A percentile compares a stretch with the other conserved stretches of the same genome.
Conservation (phyloP, 2,113 vertebrate species). For the Nannospalax galili region DNA sequence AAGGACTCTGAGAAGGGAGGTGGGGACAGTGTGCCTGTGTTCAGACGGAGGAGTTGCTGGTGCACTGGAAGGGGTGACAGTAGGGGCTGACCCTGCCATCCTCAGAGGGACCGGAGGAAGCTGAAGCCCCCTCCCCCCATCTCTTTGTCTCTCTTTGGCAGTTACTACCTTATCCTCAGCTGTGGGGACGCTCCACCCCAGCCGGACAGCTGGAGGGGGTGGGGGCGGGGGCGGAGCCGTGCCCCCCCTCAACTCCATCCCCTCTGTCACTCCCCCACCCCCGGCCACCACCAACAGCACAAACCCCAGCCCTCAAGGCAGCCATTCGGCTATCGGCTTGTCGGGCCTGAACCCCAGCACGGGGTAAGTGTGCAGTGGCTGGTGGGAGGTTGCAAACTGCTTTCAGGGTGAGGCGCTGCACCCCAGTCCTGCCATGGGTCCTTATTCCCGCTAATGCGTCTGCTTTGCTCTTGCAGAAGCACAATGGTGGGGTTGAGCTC, state of each 20-base stretch:
- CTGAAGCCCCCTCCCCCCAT: constrained; percentile 51
- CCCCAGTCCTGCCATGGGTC: neutral
- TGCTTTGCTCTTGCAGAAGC: constrained; percentile 92
- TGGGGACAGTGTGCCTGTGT: neutral
- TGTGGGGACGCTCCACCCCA: constrained; percentile 90
- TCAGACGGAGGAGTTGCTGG: neutral
- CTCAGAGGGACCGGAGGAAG: neutral
- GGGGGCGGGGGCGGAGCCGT: constrained; percentile 73
- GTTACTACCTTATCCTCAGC: constrained; percentile 93
- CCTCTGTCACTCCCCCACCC: constrained; percentile 90
- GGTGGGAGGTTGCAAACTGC: neutral
- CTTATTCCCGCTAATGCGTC: constrained; percentile 69
- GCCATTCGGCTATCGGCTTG: constrained; percentile 92
- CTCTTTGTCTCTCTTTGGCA: constrained; percentile 72
- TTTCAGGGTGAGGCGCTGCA: constrained; percentile 27
- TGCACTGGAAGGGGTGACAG: neutral
- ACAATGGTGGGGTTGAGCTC: constrained; percentile 95
- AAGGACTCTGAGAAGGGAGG: neutral
- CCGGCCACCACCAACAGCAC: constrained; percentile 94
- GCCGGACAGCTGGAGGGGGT: constrained; percentile 86
- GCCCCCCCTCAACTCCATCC: constrained; percentile 80
- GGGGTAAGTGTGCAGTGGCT: constrained; percentile 86
- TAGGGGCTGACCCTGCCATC: neutral
- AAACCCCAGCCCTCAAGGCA: constrained; percentile 88
- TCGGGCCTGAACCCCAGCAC: constrained; percentile 88